These are phyloP conservation scores for Sialis lutaria DNA, from an alignment of 2,888 invertebrate genomes.

Conservation along the genomic window DNA sequence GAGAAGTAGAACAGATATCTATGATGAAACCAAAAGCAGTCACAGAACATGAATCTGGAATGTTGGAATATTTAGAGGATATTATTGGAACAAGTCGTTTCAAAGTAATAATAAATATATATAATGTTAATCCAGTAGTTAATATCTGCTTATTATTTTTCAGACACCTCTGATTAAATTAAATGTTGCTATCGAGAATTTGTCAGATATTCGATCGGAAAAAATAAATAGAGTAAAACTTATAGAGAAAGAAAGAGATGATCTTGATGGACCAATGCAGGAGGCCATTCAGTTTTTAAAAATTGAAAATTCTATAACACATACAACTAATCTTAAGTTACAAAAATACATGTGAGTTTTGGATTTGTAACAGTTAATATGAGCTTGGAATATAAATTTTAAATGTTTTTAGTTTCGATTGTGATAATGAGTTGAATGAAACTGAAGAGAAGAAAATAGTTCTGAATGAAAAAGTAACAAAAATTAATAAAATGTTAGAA, in stretches of 20 bases:
- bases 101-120: constrained; percentile 34
- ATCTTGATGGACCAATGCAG: constrained; percentile 59
- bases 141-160: constrained; percentile 8
- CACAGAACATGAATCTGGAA: constrained; percentile 77
- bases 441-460: constrained; percentile 35
- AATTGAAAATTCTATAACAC: constrained; percentile 56
- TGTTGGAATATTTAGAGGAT: constrained; percentile 96
- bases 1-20: constrained; percentile 97
- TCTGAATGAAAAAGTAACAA: constrained; percentile 40
- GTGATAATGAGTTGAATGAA: constrained; percentile 33
- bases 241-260: constrained; percentile 64
- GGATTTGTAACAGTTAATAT: constrained; percentile 1
- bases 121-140: neutral
- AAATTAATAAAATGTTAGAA: constrained; percentile 35
- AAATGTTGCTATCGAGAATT: constrained; percentile 48
- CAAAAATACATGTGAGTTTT: constrained; percentile 47
- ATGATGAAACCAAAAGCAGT: constrained; percentile 94
- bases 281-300: constrained; percentile 62
- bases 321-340: constrained; percentile 48
- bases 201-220: constrained; percentile 56
- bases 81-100: constrained; percentile 84
- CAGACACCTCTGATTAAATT: constrained; percentile 66
- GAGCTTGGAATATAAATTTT: neutral
- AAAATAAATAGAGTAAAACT: constrained; percentile 72
- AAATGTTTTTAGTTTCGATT: constrained; percentile 27